These are phyloP conservation scores for Plagiodera versicolora DNA, from an alignment of 2,888 invertebrate genomes.

Conservation along the genomic window DNA sequence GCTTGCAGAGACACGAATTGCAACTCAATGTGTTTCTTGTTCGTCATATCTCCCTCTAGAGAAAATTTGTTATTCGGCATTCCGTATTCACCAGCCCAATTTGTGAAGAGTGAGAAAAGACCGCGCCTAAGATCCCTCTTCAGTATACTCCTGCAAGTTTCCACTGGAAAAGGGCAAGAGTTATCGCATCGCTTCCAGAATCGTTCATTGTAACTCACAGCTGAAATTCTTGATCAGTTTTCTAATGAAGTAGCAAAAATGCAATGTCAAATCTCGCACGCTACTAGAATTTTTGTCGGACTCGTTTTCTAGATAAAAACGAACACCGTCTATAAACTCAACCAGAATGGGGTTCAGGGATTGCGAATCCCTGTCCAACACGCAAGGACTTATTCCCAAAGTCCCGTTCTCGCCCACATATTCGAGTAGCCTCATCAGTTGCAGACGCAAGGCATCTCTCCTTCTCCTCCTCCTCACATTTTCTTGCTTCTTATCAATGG, in stretches of 20 bases:
- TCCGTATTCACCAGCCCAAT: conserved; percentile 91
- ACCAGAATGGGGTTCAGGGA: conserved; percentile 77
- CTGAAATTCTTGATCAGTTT: conserved; percentile 94
- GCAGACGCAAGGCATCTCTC: conserved; percentile 88
- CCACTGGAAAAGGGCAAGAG: conserved; percentile 65
- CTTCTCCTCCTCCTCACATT: conserved; percentile 89
- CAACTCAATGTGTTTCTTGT: conserved; percentile 54
- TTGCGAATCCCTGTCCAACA: conserved; percentile 81
- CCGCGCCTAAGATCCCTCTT: conserved; percentile 84
- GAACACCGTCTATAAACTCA: conserved; percentile 94
- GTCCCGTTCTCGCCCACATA: conserved; percentile 90
- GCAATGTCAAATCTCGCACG: conserved; percentile 85
- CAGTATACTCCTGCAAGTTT: conserved; percentile 80
- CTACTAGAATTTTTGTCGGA: conserved; percentile 89
- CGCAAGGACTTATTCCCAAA: conserved; percentile 81
- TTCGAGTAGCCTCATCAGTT: conserved; percentile 89
- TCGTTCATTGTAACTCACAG: conserved; percentile 61
- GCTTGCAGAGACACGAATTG: conserved; percentile 69
- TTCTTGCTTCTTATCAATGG: conserved; percentile 96
- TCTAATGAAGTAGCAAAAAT: conserved; percentile 92
- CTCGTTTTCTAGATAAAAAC: conserved; percentile 89
- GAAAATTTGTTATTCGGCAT: conserved; percentile 59
- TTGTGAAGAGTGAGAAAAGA: conserved; percentile 88
- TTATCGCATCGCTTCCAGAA: not conserved
- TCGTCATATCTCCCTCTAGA: conserved; percentile 36